phyloP scores from a whole-genome alignment of 1,140 invertebrate species.

The Drosophila sproati region DNA sequence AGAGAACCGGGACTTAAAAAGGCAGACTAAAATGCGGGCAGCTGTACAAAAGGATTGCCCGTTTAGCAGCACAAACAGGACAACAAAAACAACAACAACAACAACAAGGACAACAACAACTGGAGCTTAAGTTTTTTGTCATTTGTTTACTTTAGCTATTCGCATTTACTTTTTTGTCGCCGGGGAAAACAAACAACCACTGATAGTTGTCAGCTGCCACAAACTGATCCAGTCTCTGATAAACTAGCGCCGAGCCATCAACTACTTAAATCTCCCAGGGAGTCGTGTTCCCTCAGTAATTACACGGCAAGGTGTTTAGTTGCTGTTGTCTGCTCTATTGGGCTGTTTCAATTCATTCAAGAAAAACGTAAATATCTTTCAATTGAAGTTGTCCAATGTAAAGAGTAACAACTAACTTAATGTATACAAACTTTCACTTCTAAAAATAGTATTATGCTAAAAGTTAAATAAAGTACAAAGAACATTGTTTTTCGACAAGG shows the following conservation, averaged over 20 bases:
- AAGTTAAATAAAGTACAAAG: too few relatives aligned
- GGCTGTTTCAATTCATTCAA: neutral
- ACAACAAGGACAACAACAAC: constrained; percentile 28
- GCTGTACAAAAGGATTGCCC: constrained; percentile 64
- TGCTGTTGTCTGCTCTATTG: neutral
- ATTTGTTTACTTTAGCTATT: constrained; percentile 65
- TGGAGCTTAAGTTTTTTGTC: constrained; percentile 60
- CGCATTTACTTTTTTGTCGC: constrained; percentile 54
- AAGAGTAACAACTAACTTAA: too few relatives aligned
- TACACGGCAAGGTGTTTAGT: constrained; percentile 32
- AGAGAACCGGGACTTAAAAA: constrained; percentile 11
- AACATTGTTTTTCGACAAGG: too few relatives aligned
- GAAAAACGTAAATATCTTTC: neutral
- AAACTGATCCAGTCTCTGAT: constrained; percentile 46
- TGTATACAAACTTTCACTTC: too few relatives aligned
- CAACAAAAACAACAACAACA: constrained; percentile 23
- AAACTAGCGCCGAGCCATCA: constrained; percentile 33
- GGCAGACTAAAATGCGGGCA: constrained; percentile 46
- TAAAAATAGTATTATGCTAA: too few relatives aligned
- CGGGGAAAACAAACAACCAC: constrained; percentile 43
- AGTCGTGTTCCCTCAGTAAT: constrained; percentile 24
- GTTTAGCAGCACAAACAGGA: constrained; percentile 61
- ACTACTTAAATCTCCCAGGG: constrained; percentile 40
- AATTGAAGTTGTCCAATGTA: too few relatives aligned
- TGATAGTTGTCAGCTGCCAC: constrained; percentile 68